Percentiles rank a stretch among this genome's conserved stretches.
Evolutionary conservation across 1,140 invertebrate genomes (phyloP).

Genomic region (Chlorops oryzae): DNA sequence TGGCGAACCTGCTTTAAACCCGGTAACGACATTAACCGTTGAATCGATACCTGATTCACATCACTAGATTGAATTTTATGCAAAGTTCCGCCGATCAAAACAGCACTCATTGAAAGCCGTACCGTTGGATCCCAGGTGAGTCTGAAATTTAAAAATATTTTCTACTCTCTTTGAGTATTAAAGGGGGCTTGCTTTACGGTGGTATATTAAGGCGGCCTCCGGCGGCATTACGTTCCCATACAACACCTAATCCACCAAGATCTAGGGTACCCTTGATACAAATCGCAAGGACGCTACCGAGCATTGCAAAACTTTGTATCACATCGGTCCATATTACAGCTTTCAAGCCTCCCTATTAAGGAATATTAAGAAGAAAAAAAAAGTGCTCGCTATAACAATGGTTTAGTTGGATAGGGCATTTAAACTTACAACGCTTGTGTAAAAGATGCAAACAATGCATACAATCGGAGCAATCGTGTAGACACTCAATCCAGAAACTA

Average conservation of each 20-base stretch:
- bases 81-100: conserved; percentile 73
- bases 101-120: conserved; percentile 71
- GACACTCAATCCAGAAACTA: conserved; percentile 65
- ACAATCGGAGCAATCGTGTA: conserved; percentile 75
- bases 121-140: conserved; percentile 64
- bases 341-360: conserved; percentile 77
- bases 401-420: too few relatives aligned
- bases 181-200: conserved; percentile 64
- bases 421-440: conserved; percentile 76
- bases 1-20: conserved; percentile 32
- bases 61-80: conserved; percentile 81
- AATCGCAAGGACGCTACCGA: conserved; percentile 73
- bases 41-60: conserved; percentile 78
- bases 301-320: conserved; percentile 80
- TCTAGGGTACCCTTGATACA: conserved; percentile 74
- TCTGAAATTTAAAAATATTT: conserved; percentile 44
- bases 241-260: conserved; percentile 67
- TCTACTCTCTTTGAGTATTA: neutral
- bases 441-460: conserved; percentile 83
- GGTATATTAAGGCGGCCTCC: conserved; percentile 70
- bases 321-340: conserved; percentile 92
- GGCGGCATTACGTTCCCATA: conserved; percentile 64
- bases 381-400: conserved; percentile 2
- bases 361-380: conserved; percentile 8
- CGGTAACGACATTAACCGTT: conserved; percentile 61